Conservation (phyloP, 2,113 vertebrate genomes). For the Malurus elegans region DNA sequence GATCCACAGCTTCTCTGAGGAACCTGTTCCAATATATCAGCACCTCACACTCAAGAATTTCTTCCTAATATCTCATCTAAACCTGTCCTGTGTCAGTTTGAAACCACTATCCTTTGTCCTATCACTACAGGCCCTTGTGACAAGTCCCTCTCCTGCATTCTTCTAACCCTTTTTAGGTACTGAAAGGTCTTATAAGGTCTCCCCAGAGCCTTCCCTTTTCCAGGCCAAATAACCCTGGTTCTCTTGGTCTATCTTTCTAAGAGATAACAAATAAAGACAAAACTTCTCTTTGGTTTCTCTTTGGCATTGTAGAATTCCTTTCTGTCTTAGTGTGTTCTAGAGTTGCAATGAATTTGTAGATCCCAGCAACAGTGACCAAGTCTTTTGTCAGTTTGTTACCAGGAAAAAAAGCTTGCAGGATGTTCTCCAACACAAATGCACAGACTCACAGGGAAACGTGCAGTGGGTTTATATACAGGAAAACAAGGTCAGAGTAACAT, state of each 20-base stretch:
- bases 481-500: not conserved
- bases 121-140: not conserved
- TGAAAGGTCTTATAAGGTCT: not conserved
- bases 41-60: not conserved
- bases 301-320: not conserved
- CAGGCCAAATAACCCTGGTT: not conserved
- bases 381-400: not conserved
- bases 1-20: not conserved
- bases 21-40: not conserved
- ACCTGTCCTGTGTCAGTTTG: not conserved
- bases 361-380: not conserved
- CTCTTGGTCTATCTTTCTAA: not conserved
- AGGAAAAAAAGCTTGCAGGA: not conserved
- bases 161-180: not conserved
- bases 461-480: not conserved
- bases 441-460: not conserved
- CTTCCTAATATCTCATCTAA: not conserved
- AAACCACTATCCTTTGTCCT: not conserved
- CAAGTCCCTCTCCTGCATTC: not conserved
- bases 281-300: not conserved
- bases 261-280: not conserved
- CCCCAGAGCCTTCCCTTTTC: not conserved
- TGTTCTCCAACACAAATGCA: not conserved
- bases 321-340: not conserved
- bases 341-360: not conserved